These are phyloP conservation scores for Xenus cinereus DNA, from an alignment of 2,113 vertebrate genomes.

Conservation along the genomic window DNA sequence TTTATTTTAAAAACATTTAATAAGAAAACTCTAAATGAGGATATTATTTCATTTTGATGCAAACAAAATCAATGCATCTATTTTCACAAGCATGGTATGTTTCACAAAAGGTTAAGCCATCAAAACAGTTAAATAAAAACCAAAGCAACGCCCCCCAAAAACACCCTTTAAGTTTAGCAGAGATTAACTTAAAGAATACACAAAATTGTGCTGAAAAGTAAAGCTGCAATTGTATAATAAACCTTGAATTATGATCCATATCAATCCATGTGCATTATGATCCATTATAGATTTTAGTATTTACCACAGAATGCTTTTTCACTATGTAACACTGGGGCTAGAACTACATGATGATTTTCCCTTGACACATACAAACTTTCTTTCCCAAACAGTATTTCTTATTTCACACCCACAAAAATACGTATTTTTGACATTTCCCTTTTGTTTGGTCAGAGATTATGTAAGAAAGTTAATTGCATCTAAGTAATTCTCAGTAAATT, in stretches of 20 bases:
- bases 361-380: not conserved
- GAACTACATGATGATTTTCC: not conserved
- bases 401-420: not conserved
- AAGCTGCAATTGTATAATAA: not conserved
- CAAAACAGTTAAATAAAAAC: not conserved
- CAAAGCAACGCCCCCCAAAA: not conserved
- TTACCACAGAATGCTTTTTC: not conserved
- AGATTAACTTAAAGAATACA: not conserved
- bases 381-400: not conserved
- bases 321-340: not conserved
- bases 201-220: not conserved
- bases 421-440: accelerated
- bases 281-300: not conserved
- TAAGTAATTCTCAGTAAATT: not conserved
- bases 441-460: not conserved
- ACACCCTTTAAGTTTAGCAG: not conserved
- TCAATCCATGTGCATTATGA: not conserved
- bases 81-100: not conserved
- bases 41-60: not conserved
- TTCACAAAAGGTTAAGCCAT: not conserved
- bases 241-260: not conserved
- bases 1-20: not conserved
- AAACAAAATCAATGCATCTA: not conserved
- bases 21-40: not conserved
- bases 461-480: not conserved